Percentiles rank a stretch among this genome's conserved stretches.
Conservation (phyloP, 2,888 invertebrate species). For the Zygothrica quintamaculata region DNA sequence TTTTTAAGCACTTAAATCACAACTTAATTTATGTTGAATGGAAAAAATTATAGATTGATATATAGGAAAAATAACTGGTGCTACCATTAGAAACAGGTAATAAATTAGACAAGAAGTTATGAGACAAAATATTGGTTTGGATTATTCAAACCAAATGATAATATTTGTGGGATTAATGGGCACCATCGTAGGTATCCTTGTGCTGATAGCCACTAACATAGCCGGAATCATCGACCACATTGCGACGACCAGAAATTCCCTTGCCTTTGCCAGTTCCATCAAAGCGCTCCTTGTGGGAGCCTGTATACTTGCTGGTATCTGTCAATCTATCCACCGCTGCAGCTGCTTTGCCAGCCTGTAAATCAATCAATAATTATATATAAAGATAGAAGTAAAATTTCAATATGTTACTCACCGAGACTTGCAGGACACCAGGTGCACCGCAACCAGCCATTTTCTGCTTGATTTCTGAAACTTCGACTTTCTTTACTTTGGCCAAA, state of each 20-base stretch:
- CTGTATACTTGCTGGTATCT: slow-evolving; percentile 94
- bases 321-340: slow-evolving; percentile 89
- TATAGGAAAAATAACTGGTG: slow-evolving; percentile 48
- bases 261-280: slow-evolving; percentile 94
- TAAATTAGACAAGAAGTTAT: slow-evolving; percentile 45
- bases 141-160: slow-evolving; percentile 7
- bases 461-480: slow-evolving; percentile 91
- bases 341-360: slow-evolving; percentile 84
- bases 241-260: slow-evolving; percentile 93
- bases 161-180: slow-evolving; percentile 83
- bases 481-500: slow-evolving; percentile 92
- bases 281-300: slow-evolving; percentile 94
- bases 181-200: slow-evolving; percentile 90
- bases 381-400: not conserved
- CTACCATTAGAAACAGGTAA: slow-evolving; percentile 41
- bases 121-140: slow-evolving; percentile 35
- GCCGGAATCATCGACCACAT: slow-evolving; percentile 89
- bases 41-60: slow-evolving; percentile 32
- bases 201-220: slow-evolving; percentile 94
- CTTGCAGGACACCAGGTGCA: slow-evolving; percentile 87
- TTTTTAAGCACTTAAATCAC: slow-evolving; percentile 72
- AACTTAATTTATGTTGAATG: slow-evolving; percentile 61
- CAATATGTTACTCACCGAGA: slow-evolving; percentile 68
- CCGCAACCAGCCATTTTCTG: slow-evolving; percentile 92
- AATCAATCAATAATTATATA: too few relatives aligned